Base-by-base conservation (phyloP, 2,797 vertebrate species). In the Brachymystax lenok region DNA sequence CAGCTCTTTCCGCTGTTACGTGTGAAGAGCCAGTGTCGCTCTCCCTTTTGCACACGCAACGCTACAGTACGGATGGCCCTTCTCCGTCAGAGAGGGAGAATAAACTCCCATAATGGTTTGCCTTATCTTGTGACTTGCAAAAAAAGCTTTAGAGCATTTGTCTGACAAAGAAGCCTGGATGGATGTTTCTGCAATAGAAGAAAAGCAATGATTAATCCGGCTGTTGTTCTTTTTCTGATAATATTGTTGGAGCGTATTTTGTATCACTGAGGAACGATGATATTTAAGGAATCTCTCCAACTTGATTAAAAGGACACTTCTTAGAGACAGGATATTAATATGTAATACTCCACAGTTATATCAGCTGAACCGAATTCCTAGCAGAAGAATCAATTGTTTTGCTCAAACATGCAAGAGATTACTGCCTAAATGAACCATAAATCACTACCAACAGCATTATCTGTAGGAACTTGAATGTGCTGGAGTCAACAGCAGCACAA, bases 321-420 rank as follows among this genome's bases (percentile, higher is more conserved):
- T 76, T 83, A 79, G 85, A 83, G 80, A 80, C 82, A 84, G 77
- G 80, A 87, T 82, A 85, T 91, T 83, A 89, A 91, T 84, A 90
- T 91, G 88, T 90, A 81, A 92, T 84, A 82, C 56, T 85, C 72
- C 70, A 80, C 73, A 74, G 81, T 84, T 86, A 77, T 70, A 85
- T 82, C 73, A 81, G 82, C 75, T 81, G 70, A 79, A 83, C 67
- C 46, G 46, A 77, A 85, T 83, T 89, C 80, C 69, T 69, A 85
- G 80, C 30, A 74, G 80, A 79, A 78, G 73, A 88, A 83, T 87
- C 76, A 54, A 51, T 80, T 19, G 71, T 84, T 83, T 72, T 77
- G 79, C 75, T 84, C 82, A 75, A 85, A 88, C 82, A 86, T 83
- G 77, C 70, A 54, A 77, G 73, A 80, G 69, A 77, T 84, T 87